These are phyloP conservation scores for Eurois occulta DNA, from an alignment of 2,888 invertebrate genomes.

Conservation along the genomic window DNA sequence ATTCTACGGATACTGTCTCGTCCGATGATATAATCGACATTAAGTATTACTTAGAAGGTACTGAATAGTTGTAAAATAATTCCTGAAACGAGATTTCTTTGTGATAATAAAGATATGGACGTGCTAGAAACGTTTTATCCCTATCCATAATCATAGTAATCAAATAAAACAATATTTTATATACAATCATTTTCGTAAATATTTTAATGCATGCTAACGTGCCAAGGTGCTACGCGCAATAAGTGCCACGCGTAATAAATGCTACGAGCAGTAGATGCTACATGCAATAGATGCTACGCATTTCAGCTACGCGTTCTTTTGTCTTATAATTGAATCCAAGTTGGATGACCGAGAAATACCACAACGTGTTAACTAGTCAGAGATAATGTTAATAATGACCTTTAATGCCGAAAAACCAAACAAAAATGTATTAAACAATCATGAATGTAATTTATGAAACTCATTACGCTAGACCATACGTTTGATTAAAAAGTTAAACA, in stretches of 20 bases:
- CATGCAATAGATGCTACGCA: not conserved
- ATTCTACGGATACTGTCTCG: constrained; percentile 25
- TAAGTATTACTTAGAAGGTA: constrained; percentile 9
- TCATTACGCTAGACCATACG: not conserved
- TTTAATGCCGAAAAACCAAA: not conserved
- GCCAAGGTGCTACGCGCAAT: not conserved
- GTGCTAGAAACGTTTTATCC: not conserved
- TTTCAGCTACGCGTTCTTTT: not conserved
- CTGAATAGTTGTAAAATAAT: not conserved
- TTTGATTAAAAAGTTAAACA: constrained; percentile 26
- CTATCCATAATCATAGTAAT: not conserved
- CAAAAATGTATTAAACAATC: not conserved
- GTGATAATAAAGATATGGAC: not conserved
- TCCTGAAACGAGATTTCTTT: not conserved
- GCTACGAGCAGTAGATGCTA: not conserved
- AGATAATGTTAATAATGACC: not conserved
- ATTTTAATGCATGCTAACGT: not conserved
- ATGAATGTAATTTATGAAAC: not conserved
- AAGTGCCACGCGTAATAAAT: not conserved
- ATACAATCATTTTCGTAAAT: no score
- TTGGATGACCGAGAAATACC: not conserved
- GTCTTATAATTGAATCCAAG: not conserved
- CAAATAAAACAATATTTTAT: not conserved
- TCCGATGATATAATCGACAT: constrained; percentile 6
- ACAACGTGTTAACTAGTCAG: not conserved